A percentile compares a stretch with the other conserved stretches of the same genome.
Evolutionary conservation across 1,140 invertebrate species (phyloP).

Genomic region (Ladona fulva): DNA sequence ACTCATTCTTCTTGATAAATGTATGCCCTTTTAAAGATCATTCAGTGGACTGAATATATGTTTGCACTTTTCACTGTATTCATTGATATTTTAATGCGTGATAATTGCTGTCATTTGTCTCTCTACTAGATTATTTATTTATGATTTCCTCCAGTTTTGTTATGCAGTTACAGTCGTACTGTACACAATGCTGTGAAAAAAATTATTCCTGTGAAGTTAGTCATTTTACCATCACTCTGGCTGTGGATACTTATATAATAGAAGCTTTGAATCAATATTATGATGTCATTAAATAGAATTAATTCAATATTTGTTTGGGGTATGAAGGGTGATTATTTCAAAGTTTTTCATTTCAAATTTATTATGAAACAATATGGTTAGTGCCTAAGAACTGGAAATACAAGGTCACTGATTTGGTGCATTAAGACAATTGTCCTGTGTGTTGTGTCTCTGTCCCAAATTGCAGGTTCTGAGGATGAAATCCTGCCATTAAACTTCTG

Average conservation of each 20-base stretch:
- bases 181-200: no score
- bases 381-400: background rate
- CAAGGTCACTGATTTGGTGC: background rate
- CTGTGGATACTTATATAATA: background rate
- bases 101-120: no score
- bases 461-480: background rate
- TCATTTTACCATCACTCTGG: background rate
- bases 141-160: no score
- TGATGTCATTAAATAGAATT: background rate
- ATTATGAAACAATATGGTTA: background rate
- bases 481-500: background rate
- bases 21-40: no score
- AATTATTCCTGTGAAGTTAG: no score
- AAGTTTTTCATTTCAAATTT: background rate
- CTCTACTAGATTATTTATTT: no score
- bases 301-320: background rate
- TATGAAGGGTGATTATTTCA: background rate
- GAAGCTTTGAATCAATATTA: background rate
- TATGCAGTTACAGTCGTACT: no score
- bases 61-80: no score
- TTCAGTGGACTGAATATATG: no score
- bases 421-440: background rate
- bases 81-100: no score
- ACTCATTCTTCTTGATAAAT: no score
- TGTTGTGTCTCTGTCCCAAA: no score